phyloP scores from a whole-genome alignment of 2,888 invertebrate species.

The Alentia gelatinosa region DNA sequence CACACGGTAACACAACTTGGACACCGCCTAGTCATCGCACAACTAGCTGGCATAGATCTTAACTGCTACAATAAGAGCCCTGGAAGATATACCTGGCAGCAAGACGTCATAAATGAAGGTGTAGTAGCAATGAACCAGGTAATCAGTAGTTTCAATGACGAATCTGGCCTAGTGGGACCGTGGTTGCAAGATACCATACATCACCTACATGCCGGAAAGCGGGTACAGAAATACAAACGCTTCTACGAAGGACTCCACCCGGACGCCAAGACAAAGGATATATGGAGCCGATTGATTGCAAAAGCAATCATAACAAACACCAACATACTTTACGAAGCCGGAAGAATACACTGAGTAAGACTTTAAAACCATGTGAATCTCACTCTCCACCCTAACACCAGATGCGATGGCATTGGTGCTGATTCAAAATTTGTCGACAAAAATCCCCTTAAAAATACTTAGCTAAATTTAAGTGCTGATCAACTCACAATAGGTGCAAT shows the following conservation, averaged over 20 bases:
- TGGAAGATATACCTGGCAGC: not conserved
- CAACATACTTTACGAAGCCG: too few species aligned
- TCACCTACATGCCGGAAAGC: not conserved
- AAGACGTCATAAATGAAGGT: not conserved
- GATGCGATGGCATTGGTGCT: too few species aligned
- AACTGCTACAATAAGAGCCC: not conserved
- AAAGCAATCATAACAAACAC: not conserved
- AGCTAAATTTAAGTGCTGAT: too few species aligned
- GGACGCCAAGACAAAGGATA: not conserved
- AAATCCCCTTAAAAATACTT: too few species aligned
- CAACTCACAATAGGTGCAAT: too few species aligned
- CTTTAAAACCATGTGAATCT: too few species aligned
- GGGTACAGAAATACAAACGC: not conserved
- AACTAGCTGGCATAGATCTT: not conserved
- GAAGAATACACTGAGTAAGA: too few species aligned
- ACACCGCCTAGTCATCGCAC: not conserved
- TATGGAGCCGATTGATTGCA: not conserved
- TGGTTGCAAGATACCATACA: not conserved
- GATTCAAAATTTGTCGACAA: too few species aligned
- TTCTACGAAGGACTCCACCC: not conserved
- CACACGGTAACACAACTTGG: not conserved
- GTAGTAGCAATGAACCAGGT: not conserved
- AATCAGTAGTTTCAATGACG: not conserved
- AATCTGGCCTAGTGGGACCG: not conserved
- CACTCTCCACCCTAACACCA: too few species aligned